Evolutionary conservation across 2,113 vertebrate species (phyloP), one percentile per base, ranked within the genome.

Genomic region (Pelvicachromis taeniatus): DNA sequence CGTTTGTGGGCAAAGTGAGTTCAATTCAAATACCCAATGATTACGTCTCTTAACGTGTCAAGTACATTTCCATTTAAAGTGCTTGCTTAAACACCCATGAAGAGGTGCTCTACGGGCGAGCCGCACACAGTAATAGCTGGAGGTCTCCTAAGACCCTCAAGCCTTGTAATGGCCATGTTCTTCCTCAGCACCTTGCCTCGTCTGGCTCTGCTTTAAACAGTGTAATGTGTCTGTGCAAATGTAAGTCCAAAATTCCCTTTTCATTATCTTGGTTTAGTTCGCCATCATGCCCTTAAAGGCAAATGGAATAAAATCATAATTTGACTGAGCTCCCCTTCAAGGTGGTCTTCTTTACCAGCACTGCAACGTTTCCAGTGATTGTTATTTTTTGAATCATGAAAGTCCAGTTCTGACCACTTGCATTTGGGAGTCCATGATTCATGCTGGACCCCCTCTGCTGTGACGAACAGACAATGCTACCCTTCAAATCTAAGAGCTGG

Each of bases 31-130:
- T 96, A 95, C 92, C 96, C 92, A 96, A 96, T 97, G 97, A 98
- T 98, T 96, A 97, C 93, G 96, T 95, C 95, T 96, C 90, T 95
- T 96, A 96, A 97, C 96, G 95, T 95, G 96, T 97, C 97, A 97
- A 98, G 96, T 96, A 91, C 96, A 97, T 98, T 98, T 98, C 96
- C 97, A 98, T 98, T 98, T 98, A 97, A 97, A 99, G 96, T 96
- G 96, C 95, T 97, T 97, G 96, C 95, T 97, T 97, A 98, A 98
- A 97, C 94, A 97, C 92, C 96, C 95, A 26, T 98, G 97, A 96
- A 97, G 96, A 97, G 93, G 80, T 92, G 91, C 82, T 88, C 90
- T 87, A 59, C 10, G 12, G 83, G 61, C 77, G 82, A 80, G 75
- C 50, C 83, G 89, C 86, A 90, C 88, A 88, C 89, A 80, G 63